A percentile compares a stretch with the other conserved stretches of the same genome.
Conservation (phyloP, 2,113 vertebrate species). For the Otolemur garnettii region DNA sequence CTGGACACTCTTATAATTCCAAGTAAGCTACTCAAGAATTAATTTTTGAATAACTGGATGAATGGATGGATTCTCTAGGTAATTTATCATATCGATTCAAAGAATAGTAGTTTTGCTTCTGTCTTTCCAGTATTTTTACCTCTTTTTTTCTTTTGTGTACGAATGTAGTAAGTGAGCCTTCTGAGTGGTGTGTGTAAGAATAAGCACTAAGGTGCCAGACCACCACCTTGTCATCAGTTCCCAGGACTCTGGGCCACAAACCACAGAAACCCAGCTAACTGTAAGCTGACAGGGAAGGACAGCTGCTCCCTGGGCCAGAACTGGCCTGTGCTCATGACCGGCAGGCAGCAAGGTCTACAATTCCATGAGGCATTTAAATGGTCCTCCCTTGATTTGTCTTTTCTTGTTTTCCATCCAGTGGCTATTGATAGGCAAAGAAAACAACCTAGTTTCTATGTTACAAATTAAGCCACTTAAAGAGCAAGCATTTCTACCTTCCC, state of each 20-base stretch:
- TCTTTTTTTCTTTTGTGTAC: background rate
- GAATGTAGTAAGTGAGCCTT: background rate
- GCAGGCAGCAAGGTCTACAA: background rate
- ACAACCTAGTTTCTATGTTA: background rate
- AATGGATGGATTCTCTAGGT: background rate
- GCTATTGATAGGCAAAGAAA: background rate
- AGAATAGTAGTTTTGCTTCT: background rate
- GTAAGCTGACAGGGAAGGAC: background rate
- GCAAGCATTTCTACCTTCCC: background rate
- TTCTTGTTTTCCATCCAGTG: conserved; percentile 10
- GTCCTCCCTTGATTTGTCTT: background rate
- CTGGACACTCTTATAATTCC: background rate
- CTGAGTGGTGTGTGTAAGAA: background rate
- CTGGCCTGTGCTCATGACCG: background rate
- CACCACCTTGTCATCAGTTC: background rate
- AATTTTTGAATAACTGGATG: background rate
- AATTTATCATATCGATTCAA: background rate
- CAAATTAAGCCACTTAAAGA: background rate
- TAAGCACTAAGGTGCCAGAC: background rate
- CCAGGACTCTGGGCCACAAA: background rate
- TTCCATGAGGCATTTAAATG: background rate
- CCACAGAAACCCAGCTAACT: background rate
- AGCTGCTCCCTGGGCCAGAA: background rate
- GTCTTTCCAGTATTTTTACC: background rate
- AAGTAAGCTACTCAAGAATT: background rate